A percentile compares a stretch with the other conserved stretches of the same genome.
Evolutionary conservation across 2,888 invertebrate species (phyloP).

Genomic region (Chirona hameri): DNA sequence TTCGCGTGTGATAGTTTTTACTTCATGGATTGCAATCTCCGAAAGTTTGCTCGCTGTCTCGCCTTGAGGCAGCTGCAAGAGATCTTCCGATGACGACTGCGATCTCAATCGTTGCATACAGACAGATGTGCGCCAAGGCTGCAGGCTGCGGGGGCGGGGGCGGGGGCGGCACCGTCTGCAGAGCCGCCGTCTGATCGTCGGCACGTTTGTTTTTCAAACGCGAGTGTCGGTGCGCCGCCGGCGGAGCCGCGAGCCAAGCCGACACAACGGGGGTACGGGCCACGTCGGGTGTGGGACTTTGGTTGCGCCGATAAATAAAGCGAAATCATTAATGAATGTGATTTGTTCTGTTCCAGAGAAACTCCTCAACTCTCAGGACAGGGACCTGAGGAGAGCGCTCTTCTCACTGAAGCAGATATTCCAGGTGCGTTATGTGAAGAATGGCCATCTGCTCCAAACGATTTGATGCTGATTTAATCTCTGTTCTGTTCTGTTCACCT

Average conservation of each 20-base stretch:
- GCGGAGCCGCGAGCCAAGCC: too few species aligned
- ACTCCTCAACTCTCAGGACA: constrained; percentile 39
- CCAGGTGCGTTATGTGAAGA: constrained; percentile 54
- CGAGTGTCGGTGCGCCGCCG: too few species aligned
- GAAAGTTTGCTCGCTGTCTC: too few species aligned
- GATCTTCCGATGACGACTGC: too few species aligned
- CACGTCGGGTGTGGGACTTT: background rate
- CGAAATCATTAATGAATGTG: background rate
- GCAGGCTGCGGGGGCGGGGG: background rate
- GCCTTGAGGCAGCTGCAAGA: too few species aligned
- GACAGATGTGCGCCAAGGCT: constrained; percentile 5
- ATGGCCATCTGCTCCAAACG: too few species aligned
- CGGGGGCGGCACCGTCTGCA: background rate
- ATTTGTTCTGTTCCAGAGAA: constrained; percentile 39
- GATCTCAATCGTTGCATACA: background rate
- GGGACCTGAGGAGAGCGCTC: constrained; percentile 86
- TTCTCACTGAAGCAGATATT: constrained; percentile 98
- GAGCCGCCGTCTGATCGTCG: background rate
- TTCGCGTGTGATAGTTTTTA: too few species aligned
- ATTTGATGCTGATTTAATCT: too few species aligned
- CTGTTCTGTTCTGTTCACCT: too few species aligned
- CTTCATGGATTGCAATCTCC: too few species aligned
- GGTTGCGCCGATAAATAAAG: background rate
- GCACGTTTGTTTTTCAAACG: background rate
- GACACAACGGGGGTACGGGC: too few species aligned